A percentile compares a stretch with the other conserved stretches of the same genome.
Evolutionary conservation across 1,140 invertebrate genomes (phyloP).

Genomic region (Eueides isabella): DNA sequence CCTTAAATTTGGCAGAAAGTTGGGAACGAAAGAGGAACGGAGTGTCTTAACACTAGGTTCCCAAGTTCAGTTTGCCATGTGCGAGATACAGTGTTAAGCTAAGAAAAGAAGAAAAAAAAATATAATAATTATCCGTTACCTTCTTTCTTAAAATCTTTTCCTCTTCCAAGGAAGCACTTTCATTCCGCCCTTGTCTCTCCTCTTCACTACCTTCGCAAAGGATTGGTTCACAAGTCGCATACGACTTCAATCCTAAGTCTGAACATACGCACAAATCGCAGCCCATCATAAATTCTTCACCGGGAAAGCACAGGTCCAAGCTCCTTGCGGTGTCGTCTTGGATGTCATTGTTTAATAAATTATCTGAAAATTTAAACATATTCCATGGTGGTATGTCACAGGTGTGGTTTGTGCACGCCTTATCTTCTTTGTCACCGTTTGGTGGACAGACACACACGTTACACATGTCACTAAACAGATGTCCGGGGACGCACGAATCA

Average conservation of each 20-base stretch:
- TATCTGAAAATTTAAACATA: slow-evolving; percentile 55
- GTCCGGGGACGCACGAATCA: slow-evolving; percentile 61
- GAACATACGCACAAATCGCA: slow-evolving; percentile 69
- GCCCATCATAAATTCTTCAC: slow-evolving; percentile 63
- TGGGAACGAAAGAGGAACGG: no score
- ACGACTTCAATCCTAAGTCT: slow-evolving; percentile 63
- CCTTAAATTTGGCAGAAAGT: no score
- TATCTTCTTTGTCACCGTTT: slow-evolving; percentile 71
- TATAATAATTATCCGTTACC: no score
- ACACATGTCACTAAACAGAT: slow-evolving; percentile 74
- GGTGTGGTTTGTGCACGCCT: slow-evolving; percentile 66
- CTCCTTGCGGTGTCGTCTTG: slow-evolving; percentile 45
- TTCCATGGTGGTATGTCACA: slow-evolving; percentile 59
- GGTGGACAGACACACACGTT: slow-evolving; percentile 78
- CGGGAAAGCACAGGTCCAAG: slow-evolving; percentile 66
- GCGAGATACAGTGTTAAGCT: no score
- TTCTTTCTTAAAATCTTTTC: not conserved
- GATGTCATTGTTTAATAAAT: slow-evolving; percentile 47
- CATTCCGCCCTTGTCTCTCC: slow-evolving; percentile 23
- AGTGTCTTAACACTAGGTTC: no score
- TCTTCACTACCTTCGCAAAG: slow-evolving; percentile 54
- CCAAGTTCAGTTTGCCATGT: no score
- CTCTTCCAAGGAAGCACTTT: not conserved
- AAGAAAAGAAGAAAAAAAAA: no score
- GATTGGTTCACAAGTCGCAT: slow-evolving; percentile 56